Conservation (phyloP, 2,797 vertebrate species). For the Manis crassicaudata region DNA sequence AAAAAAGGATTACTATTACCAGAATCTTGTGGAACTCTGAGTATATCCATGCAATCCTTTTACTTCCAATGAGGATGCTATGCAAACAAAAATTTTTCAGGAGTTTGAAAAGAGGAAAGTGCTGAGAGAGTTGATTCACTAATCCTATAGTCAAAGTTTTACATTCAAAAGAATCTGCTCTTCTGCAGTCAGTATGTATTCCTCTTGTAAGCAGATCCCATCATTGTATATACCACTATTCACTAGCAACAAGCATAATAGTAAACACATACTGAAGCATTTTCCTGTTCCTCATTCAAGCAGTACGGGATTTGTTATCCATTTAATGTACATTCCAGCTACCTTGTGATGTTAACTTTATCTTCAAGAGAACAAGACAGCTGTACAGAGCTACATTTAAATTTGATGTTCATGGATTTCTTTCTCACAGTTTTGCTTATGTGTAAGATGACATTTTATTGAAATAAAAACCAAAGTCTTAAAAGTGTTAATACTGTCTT, state of each 20-base stretch:
- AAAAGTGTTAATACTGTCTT: not conserved
- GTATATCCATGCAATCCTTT: not conserved
- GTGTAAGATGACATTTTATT: not conserved
- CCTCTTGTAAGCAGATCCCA: constrained; percentile 28
- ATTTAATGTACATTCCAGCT: not conserved
- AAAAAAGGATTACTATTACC: constrained; percentile 2
- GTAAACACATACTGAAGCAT: not conserved
- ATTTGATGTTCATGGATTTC: constrained; percentile 28
- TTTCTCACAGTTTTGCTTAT: constrained; percentile 32
- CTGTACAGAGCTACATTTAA: constrained; percentile 21
- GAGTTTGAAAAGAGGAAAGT: constrained; percentile 53
- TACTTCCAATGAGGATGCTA: not conserved
- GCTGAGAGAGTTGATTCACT: constrained; percentile 24
- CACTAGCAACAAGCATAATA: not conserved
- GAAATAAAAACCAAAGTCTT: not conserved
- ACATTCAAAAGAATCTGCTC: constrained; percentile 46
- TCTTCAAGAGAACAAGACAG: not conserved
- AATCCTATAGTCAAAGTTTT: constrained; percentile 51
- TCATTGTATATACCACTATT: not conserved
- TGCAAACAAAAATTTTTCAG: not conserved
- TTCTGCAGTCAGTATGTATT: not conserved
- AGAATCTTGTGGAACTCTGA: not conserved
- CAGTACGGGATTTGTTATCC: not conserved
- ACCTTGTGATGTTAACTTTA: not conserved
- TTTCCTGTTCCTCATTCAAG: not conserved